These are phyloP conservation scores for Neosalanx taihuensis DNA, from an alignment of 2,797 vertebrate genomes.

Conservation along the genomic window DNA sequence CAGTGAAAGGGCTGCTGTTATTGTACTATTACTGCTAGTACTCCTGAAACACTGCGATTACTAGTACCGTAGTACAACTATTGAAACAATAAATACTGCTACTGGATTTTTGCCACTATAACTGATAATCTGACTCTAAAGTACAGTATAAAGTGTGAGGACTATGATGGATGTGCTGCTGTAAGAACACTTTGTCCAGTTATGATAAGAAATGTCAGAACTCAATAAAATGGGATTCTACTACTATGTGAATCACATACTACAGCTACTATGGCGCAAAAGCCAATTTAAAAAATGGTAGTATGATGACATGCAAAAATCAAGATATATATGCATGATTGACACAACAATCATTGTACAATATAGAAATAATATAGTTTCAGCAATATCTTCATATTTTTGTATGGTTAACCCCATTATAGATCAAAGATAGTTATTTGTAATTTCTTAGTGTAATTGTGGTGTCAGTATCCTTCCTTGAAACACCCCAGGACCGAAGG, in stretches of 20 bases:
- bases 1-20: neutral
- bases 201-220: neutral
- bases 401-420: conserved; percentile 41
- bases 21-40: neutral
- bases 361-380: conserved; percentile 20
- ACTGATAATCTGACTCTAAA: no score
- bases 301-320: no score
- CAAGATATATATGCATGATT: neutral
- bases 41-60: neutral
- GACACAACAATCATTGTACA: neutral
- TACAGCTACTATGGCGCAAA: no score
- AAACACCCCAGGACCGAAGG: conserved; percentile 68
- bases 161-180: no score
- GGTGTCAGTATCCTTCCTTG: conserved; percentile 52
- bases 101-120: no score
- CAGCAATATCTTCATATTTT: conserved; percentile 23
- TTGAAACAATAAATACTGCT: neutral
- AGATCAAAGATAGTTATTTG: conserved; percentile 54
- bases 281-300: no score
- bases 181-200: neutral
- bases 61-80: no score
- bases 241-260: no score
- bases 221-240: neutral
- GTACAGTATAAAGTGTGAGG: no score
- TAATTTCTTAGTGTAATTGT: conserved; percentile 63